A percentile compares a stretch with the other conserved stretches of the same genome.
These are phyloP conservation scores for Sclerurus mexicanus DNA, from an alignment of 2,113 vertebrate genomes.

Conservation along the genomic window DNA sequence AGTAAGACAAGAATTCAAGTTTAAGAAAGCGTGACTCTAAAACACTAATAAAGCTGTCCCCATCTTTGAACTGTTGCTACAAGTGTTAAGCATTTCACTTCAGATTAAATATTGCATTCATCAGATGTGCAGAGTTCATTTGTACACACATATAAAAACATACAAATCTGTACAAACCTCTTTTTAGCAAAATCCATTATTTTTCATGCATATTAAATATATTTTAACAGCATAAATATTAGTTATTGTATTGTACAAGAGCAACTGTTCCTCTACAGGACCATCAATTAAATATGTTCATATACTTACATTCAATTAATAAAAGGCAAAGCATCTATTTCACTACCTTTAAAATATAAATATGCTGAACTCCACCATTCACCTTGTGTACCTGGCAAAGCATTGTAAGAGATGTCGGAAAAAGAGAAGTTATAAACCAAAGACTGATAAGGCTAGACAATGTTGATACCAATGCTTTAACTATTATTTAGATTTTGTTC, in stretches of 20 bases:
- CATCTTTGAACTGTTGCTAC: neutral
- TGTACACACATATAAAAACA: neutral
- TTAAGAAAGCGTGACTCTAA: neutral
- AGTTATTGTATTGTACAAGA: neutral
- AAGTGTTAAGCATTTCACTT: neutral
- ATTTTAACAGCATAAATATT: neutral
- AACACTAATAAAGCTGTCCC: neutral
- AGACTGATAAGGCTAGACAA: neutral
- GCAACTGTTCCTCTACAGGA: neutral
- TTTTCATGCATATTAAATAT: neutral
- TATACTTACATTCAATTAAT: neutral
- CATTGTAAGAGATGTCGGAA: neutral
- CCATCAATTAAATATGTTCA: neutral
- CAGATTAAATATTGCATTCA: neutral
- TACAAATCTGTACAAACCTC: neutral
- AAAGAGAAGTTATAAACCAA: neutral
- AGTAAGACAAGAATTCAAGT: neutral
- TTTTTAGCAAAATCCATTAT: neutral
- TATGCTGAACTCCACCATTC: neutral
- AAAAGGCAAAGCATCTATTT: neutral
- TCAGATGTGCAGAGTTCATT: neutral
- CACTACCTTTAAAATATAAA: neutral
- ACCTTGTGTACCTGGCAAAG: neutral
- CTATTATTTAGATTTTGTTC: neutral
- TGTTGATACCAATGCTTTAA: neutral